Evolutionary conservation across 2,888 invertebrate species (phyloP).

Genomic region (Lottia scabra): DNA sequence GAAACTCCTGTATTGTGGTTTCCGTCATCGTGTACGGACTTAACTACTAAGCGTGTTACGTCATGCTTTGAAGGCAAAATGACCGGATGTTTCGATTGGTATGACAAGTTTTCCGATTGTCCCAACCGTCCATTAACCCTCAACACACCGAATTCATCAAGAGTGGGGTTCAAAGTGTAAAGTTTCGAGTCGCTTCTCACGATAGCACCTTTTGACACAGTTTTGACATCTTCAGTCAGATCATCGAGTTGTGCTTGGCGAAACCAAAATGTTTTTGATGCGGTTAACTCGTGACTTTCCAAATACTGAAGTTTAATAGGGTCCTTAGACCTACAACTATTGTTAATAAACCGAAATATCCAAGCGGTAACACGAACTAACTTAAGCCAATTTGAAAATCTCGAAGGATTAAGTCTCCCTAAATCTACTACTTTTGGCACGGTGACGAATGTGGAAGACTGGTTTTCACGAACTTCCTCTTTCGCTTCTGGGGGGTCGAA

Average conservation of each 20-base stretch:
- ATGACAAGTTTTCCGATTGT: slow-evolving; percentile 15
- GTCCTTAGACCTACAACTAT: too few relatives aligned
- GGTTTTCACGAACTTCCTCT: neutral
- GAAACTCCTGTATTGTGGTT: slow-evolving; percentile 20
- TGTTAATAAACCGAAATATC: too few relatives aligned
- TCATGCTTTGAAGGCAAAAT: slow-evolving; percentile 21
- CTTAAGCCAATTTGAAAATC: too few relatives aligned
- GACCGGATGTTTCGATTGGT: slow-evolving; percentile 18
- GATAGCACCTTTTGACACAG: neutral
- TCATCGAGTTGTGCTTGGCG: slow-evolving; percentile 8
- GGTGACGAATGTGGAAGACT: too few relatives aligned
- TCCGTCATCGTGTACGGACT: slow-evolving; percentile 12
- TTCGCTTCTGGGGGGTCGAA: too few relatives aligned
- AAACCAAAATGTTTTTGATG: too few relatives aligned
- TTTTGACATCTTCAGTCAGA: slow-evolving; percentile 12
- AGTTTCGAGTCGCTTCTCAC: neutral
- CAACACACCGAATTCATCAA: slow-evolving; percentile 11
- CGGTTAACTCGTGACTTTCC: too few relatives aligned
- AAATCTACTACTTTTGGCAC: too few relatives aligned
- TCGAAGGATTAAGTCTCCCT: too few relatives aligned
- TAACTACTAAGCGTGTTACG: slow-evolving; percentile 20
- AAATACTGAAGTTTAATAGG: too few relatives aligned
- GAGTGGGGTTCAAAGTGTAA: neutral
- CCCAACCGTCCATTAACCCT: slow-evolving; percentile 14
- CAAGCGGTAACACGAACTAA: too few relatives aligned